These are phyloP conservation scores for Gallinago jamesoni DNA, from an alignment of 2,113 vertebrate genomes.

Conservation along the genomic window DNA sequence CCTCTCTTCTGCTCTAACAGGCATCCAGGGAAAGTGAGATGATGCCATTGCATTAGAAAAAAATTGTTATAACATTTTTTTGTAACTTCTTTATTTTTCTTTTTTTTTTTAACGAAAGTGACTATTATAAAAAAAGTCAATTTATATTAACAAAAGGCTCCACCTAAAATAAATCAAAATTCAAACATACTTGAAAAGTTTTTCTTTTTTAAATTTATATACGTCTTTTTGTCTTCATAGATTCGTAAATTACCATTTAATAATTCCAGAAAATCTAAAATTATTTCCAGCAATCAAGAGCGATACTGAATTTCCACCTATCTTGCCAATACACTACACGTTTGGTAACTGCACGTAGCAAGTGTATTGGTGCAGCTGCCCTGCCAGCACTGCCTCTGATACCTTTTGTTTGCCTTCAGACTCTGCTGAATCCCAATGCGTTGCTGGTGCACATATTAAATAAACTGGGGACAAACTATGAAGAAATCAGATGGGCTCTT, in stretches of 20 bases:
- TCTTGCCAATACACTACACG: accelerated
- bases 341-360: background rate
- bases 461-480: background rate
- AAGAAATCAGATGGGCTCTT: background rate
- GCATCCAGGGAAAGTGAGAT: background rate
- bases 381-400: background rate
- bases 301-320: accelerated
- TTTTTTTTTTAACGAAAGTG: background rate
- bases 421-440: accelerated
- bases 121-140: background rate
- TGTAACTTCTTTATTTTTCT: background rate
- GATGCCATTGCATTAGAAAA: background rate
- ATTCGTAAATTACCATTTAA: background rate
- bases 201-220: background rate
- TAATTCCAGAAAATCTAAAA: background rate
- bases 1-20: background rate
- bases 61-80: background rate
- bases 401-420: background rate
- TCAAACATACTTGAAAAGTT: background rate
- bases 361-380: accelerated
- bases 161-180: background rate
- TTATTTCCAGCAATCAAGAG: background rate
- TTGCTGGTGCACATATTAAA: background rate
- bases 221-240: background rate
- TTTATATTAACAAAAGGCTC: background rate